Percentiles rank a stretch among this genome's conserved stretches.
These are phyloP conservation scores for Passer montanus DNA, from an alignment of 2,113 vertebrate genomes.

Conservation along the genomic window DNA sequence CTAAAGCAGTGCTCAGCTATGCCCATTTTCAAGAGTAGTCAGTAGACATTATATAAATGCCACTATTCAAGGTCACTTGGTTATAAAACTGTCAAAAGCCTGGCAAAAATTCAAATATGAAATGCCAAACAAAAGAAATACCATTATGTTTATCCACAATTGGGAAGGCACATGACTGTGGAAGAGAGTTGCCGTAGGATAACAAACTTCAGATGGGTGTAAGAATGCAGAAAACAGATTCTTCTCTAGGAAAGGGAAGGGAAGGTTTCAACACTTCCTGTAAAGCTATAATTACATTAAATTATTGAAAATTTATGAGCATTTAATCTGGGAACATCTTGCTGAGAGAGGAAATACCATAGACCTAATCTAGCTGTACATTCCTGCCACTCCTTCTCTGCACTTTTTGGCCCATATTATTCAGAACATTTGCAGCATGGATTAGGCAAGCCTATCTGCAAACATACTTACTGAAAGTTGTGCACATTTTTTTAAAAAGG, in stretches of 20 bases:
- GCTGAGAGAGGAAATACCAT: conserved; percentile 31
- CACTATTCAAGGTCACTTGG: not conserved
- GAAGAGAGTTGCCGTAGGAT: not conserved
- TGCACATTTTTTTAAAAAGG: not conserved
- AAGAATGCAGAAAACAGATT: not conserved
- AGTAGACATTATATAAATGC: not conserved
- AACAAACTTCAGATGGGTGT: not conserved
- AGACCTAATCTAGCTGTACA: conserved; percentile 39
- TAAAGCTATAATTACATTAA: not conserved
- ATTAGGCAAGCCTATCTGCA: not conserved
- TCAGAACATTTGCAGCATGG: not conserved
- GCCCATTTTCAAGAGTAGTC: not conserved
- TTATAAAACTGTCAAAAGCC: not conserved
- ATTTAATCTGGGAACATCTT: conserved; percentile 8
- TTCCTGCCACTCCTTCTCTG: conserved; percentile 41
- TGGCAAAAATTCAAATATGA: not conserved
- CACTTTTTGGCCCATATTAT: not conserved
- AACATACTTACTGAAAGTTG: not conserved
- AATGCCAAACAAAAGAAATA: conserved; percentile 1
- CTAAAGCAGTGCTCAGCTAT: not conserved
- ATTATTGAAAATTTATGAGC: not conserved
- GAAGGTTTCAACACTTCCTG: not conserved
- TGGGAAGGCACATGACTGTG: not conserved
- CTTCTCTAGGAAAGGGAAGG: not conserved
- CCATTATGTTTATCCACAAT: not conserved